Evolutionary conservation across 2,888 invertebrate genomes (phyloP), one percentile per base, ranked within the genome.

Genomic region (Erebia aethiops): DNA sequence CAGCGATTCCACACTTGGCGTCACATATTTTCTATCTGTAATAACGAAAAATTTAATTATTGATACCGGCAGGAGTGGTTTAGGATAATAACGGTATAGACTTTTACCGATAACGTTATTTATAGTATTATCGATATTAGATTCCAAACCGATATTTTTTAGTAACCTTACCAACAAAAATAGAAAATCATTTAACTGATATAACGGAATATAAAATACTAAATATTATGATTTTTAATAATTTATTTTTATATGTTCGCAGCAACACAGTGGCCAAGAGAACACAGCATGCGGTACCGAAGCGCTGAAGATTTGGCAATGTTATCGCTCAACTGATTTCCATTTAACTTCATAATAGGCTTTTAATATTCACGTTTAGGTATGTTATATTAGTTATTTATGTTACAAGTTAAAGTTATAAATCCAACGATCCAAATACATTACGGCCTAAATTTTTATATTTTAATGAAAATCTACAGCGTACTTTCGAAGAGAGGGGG

Each of bases 231-330:
- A 21, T 10, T 5, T 21, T 21, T 14, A 26, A n/a, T 49, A 13
- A 61, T 13, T 18, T 62, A 72, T 70, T 67, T 70, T 64, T 71
- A 67, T 76, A 74, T 72, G 54, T 78, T 86, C 83, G 21, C 86
- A 94, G 94, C 94, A 69, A 94, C 94, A 26, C 93, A 93, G 79
- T 94, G 94, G 94, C 93, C 94, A n/a, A 85, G 89, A 75, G 94
- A 93, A 66, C 93, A 93, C 82, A 92, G 81, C 80, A 84, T 91
- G 83, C 82, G 92, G 46, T 94, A 93, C 82, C 84, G 93, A 79
- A 93, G 91, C 82, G 86, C 90, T 66, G 92, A 93, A 71, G 93
- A 92, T 43, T 75, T 91, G 57, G 88, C 90, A 7, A 84, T 89
- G 87, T 77, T 90, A 67, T 84, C 89, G 56, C 72, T 77, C 18